Evolutionary conservation across 2,113 vertebrate genomes (phyloP).

Genomic region (Centrocercus urophasianus): DNA sequence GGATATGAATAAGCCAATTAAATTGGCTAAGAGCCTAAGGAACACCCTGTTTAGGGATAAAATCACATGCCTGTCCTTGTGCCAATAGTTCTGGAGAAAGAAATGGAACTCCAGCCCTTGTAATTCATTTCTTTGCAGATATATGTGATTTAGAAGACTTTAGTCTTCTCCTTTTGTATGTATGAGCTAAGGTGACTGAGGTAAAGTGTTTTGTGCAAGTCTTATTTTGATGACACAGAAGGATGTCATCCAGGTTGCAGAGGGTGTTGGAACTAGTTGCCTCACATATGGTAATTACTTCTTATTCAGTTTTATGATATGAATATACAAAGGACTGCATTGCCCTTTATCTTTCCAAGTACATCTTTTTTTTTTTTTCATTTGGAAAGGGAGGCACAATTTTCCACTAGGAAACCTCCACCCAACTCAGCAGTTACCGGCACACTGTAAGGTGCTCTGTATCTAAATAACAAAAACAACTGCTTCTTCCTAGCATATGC

Average conservation of each 20-base stretch:
- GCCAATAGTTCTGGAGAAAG: conserved; percentile 59
- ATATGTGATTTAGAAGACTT: background rate
- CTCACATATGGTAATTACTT: conserved; percentile 61
- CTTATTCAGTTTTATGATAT: conserved; percentile 11
- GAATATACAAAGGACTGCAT: conserved; percentile 32
- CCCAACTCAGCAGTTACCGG: background rate
- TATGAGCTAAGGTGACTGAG: background rate
- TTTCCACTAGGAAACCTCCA: conserved; percentile 8
- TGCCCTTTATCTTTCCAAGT: conserved; percentile 51
- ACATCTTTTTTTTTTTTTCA: background rate
- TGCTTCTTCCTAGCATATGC: background rate
- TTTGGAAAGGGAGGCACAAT: background rate
- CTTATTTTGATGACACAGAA: conserved; percentile 66
- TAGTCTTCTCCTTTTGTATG: background rate
- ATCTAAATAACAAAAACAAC: background rate
- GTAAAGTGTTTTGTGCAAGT: conserved; percentile 39
- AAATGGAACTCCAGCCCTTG: conserved; percentile 47
- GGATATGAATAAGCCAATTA: conserved; percentile 77
- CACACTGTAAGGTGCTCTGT: background rate
- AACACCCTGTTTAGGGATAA: conserved; percentile 76
- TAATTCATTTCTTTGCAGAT: conserved; percentile 33
- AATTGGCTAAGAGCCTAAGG: conserved; percentile 63
- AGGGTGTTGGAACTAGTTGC: conserved; percentile 64
- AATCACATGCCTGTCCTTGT: conserved; percentile 49
- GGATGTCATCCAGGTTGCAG: conserved; percentile 54